Percentiles rank a stretch among this genome's conserved stretches.
Conservation (phyloP, 2,113 vertebrate species). For the Hystrix cristata region DNA sequence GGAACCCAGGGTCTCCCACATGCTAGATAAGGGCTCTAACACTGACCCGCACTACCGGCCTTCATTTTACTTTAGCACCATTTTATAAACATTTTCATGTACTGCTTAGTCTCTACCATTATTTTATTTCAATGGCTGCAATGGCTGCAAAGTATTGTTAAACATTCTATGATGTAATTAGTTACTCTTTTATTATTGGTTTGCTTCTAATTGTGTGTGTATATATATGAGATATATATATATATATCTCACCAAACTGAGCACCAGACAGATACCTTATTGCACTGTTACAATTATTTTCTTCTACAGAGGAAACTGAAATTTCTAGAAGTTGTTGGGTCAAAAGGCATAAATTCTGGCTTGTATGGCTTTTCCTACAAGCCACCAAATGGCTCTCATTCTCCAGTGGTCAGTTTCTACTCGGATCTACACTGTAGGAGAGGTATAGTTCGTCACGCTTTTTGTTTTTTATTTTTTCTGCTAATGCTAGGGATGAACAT, state of each 20-base stretch:
- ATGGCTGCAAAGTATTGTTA: constrained; percentile 11
- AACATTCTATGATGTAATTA: neutral
- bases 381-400: neutral
- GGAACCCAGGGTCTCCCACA: neutral
- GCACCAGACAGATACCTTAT: neutral
- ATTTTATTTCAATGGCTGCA: constrained; percentile 9
- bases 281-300: neutral
- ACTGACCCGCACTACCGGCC: neutral
- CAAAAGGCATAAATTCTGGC: neutral
- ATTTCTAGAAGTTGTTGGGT: constrained; percentile 15
- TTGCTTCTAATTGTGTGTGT: constrained; percentile 12
- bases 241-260: neutral
- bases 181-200: constrained; percentile 14
- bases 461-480: neutral
- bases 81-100: neutral
- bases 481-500: neutral
- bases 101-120: neutral
- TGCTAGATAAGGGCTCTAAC: neutral
- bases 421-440: neutral
- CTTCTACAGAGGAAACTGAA: constrained; percentile 16
- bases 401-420: neutral
- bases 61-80: constrained; percentile 6
- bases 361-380: neutral
- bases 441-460: neutral
- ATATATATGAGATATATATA: neutral